Evolutionary conservation across 2,797 vertebrate genomes (phyloP).

Genomic region (Fistularia commersonii): DNA sequence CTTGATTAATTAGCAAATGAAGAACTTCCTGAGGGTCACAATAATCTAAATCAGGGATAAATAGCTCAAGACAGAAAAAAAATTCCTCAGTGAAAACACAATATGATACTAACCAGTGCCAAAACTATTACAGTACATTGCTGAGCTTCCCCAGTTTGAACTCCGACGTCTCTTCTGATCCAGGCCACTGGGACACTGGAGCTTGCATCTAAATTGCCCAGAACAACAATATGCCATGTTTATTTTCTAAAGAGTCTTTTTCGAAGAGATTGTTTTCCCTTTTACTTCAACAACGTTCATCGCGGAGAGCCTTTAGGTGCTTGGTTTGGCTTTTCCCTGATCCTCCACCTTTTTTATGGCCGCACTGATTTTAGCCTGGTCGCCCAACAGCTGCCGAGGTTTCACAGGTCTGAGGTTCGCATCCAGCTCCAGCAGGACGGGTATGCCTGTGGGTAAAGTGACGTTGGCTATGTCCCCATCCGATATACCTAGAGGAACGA

Average conservation of each 20-base stretch:
- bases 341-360: constrained; percentile 98
- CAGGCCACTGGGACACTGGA: constrained; percentile 8
- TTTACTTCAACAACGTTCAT: background rate
- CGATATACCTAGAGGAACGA: constrained; percentile 79
- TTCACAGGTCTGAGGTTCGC: constrained; percentile 84
- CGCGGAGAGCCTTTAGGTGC: constrained; percentile 38
- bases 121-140: constrained; percentile 34
- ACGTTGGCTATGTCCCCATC: constrained; percentile 86
- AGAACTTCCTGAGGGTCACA: too few relatives aligned
- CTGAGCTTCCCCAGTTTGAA: constrained; percentile 3
- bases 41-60: background rate
- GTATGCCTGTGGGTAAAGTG: constrained; percentile 92
- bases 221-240: constrained; percentile 10
- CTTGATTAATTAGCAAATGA: too few relatives aligned
- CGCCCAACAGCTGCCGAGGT: constrained; percentile 87
- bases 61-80: constrained; percentile 11
- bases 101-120: constrained; percentile 29
- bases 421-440: constrained; percentile 90
- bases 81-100: constrained; percentile 32
- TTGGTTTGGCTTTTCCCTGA: constrained; percentile 87
- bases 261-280: too few relatives aligned
- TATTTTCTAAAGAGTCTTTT: constrained; percentile 2
- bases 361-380: constrained; percentile 89
- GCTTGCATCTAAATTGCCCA: constrained; percentile 2
- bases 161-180: constrained; percentile 1